phyloP scores from a whole-genome alignment of 1,140 invertebrate genomes.

The Leptopilina boulardi region DNA sequence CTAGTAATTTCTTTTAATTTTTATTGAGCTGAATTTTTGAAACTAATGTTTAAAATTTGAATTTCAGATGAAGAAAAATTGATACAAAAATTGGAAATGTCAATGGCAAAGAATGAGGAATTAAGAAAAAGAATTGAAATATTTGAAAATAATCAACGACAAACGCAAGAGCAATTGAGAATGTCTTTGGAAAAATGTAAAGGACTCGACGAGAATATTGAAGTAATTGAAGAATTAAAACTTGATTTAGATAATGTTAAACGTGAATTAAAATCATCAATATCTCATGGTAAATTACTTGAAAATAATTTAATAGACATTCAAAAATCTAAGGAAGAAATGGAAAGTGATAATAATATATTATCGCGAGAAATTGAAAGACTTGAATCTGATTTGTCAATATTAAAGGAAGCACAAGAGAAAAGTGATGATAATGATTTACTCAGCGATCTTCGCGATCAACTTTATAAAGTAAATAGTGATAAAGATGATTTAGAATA shows the following conservation, averaged over 20 bases:
- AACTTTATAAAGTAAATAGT: conserved; percentile 49
- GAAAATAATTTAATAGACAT: conserved; percentile 55
- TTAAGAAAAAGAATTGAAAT: conserved; percentile 59
- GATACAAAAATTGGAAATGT: conserved; percentile 50
- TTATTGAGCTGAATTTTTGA: too few species aligned
- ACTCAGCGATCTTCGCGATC: conserved; percentile 57
- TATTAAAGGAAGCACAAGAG: conserved; percentile 45
- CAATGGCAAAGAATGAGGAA: conserved; percentile 64
- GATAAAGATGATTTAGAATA: conserved; percentile 67
- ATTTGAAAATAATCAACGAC: conserved; percentile 52
- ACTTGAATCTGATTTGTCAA: conserved; percentile 58
- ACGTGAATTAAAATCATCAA: conserved; percentile 54
- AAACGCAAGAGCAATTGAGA: conserved; percentile 57
- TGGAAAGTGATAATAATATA: conserved; percentile 63
- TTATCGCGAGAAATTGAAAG: conserved; percentile 62
- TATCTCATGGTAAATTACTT: conserved; percentile 52
- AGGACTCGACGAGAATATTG: conserved; percentile 62
- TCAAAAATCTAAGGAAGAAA: conserved; percentile 55
- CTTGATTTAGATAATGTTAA: conserved; percentile 59
- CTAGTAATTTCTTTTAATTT: too few species aligned
- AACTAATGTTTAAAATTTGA: not conserved
- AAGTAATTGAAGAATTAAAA: conserved; percentile 62
- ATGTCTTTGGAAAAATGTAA: conserved; percentile 60
- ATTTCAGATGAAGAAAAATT: conserved; percentile 44
- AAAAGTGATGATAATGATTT: conserved; percentile 53